Evolutionary conservation across 2,113 vertebrate genomes (phyloP), one percentile per base, ranked within the genome.

Genomic region (Serilophus lunatus): DNA sequence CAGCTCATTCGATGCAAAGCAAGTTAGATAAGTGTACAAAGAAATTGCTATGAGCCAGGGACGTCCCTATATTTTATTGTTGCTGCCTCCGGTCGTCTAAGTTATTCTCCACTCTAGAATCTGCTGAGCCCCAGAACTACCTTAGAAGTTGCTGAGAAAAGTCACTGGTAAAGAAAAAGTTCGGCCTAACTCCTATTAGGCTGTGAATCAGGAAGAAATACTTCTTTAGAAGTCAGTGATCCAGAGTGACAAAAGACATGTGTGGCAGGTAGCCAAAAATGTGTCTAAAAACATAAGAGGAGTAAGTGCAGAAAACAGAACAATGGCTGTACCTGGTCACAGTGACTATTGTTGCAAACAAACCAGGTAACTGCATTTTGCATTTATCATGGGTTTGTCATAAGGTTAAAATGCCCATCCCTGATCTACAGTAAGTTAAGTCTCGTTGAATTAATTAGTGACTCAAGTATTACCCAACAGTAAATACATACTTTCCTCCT

Each of bases 381-480:
- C 47, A 71, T 93, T 92, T 90, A 76, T 94, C 90, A 95, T 24
- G 19, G 24, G 24, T 91, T 95, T 80, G 42, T 71, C 76, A 56
- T 45, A 71, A 78, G 16, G 60, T 66, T 35, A 38, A 72, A 78
- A 18, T 29, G 72, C 76, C 68, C 76, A 86, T 90, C 86, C 85
- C 82, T 60, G 63, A 78, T 70, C 18, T 44, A 65, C 12, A 76
- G 38, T 47, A 83, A 80, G 11, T 81, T 78, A 74, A 88, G 50
- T 81, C 56, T 81, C 3, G 2, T 4, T 36, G 50, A 91, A 61
- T 65, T 91, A 57, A 60, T 70, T 44, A 92, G 64, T 92, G 87
- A 90, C 79, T 92, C 82, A 83, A 9, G 42, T 24, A 11, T 83
- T 92, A 83, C 42, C 26, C 91, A 88, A 86, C 17, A 81, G 35